Base-by-base conservation (phyloP, 2,888 invertebrate species). In the Stenotaenia linearis region DNA sequence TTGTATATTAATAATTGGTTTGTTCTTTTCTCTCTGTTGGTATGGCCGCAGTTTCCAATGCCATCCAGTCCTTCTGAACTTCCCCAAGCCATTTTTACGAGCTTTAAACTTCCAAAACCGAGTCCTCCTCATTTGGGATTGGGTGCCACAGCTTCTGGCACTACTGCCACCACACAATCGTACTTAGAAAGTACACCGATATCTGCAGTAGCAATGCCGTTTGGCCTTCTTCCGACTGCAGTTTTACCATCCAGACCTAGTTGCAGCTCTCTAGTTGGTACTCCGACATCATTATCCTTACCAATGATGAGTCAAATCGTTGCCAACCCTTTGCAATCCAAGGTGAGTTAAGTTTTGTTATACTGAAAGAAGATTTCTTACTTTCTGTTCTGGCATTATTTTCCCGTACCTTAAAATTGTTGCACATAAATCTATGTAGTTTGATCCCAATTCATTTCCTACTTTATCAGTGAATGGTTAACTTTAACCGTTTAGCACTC, bases 71-170 rank as follows among this genome's bases (percentile, higher is more conserved):
- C 76, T 30, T 81, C 81, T 84, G 89, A 91, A 83, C 92, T 93
- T 37, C 95, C 95, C 0, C 94, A 96, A 87, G 96, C 96, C 0
- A 94, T 96, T 83, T 96, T 96, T 86, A 95, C 96, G 21, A 95
- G 95, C 83, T 96, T 96, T 86, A 96, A 96, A 85, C 88, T 96
- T 81, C 95, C 96, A 21, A 95, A 95, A 87, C 88, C 89, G 12
- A 81, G 80, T 79, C 76, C 37, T 61, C 28, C 77, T 32, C 78
- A 69, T 12, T 10, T 61, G 37, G 40, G 50, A 23, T 28, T 77
- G 28, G 50, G 40, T 25, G 25, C 50, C 9, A 21, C 78, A 15
- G 74, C 45, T 79, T 56, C 56, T 7, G 77, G 21, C 32, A 76
- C 79, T n/a, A 75, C 40, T 30, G 28, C 81, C 35, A 75, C 69